phyloP scores from a whole-genome alignment of 2,797 vertebrate genomes.

The Lindbergichthys nudifrons region DNA sequence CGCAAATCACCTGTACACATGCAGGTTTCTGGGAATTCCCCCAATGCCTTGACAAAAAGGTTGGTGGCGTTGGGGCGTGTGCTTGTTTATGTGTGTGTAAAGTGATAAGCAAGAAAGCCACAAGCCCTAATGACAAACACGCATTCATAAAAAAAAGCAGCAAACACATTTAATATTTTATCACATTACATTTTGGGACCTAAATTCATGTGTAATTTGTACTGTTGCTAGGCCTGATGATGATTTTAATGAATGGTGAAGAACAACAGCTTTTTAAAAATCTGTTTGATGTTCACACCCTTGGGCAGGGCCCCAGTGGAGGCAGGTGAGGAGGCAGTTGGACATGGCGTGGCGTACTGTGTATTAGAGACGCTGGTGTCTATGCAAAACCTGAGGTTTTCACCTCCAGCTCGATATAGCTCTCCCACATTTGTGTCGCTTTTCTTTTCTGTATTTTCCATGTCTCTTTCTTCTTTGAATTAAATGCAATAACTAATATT shows the following conservation, averaged over 20 bases:
- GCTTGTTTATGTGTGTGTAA: conserved; percentile 29
- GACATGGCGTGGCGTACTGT: conserved; percentile 16
- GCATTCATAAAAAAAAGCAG: not conserved
- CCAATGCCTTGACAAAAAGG: conserved; percentile 41
- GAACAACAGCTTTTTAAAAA: conserved; percentile 17
- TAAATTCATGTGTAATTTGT: not conserved
- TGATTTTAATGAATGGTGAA: conserved; percentile 24
- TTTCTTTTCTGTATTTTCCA: not conserved
- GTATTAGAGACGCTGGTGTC: conserved; percentile 16
- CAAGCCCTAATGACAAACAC: conserved; percentile 27
- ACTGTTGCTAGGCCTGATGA: not conserved
- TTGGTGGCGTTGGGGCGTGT: conserved; percentile 21
- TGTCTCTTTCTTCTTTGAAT: not conserved
- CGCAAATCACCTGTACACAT: conserved; percentile 80
- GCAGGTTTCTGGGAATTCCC: conserved; percentile 74
- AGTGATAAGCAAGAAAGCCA: conserved; percentile 29
- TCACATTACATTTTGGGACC: not conserved
- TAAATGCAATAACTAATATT: not conserved
- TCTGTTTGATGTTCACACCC: conserved; percentile 42
- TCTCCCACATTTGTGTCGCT: not conserved
- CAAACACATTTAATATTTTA: not conserved
- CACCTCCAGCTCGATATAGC: not conserved
- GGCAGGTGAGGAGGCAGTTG: conserved; percentile 70
- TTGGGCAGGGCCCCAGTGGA: conserved; percentile 19
- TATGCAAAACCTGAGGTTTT: conserved; percentile 81